phyloP scores from a whole-genome alignment of 2,113 vertebrate genomes.

The Mus musculus region DNA sequence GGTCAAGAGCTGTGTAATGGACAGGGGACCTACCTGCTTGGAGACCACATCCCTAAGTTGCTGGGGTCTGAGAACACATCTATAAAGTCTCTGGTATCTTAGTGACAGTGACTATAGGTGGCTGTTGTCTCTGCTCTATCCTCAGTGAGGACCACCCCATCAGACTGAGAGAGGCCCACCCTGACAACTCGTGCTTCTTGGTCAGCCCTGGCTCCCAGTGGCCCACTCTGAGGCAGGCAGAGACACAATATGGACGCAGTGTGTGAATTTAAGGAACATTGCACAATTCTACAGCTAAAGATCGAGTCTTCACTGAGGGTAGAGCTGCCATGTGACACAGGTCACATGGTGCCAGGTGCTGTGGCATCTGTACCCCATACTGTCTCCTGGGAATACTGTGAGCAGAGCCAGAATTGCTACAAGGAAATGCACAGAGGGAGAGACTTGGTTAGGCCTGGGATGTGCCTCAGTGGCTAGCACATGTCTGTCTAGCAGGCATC shows the following conservation, averaged over 20 bases:
- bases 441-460: too few relatives aligned
- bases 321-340: not conserved
- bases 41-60: not conserved
- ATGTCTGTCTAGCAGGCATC: too few relatives aligned
- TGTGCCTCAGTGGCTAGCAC: not conserved
- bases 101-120: not conserved
- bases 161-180: not conserved
- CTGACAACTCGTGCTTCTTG: too few relatives aligned
- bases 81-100: not conserved
- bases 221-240: not conserved
- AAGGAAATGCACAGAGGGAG: not conserved
- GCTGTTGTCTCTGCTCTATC: not conserved
- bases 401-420: not conserved
- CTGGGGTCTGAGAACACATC: not conserved
- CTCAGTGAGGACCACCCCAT: not conserved
- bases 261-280: not conserved
- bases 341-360: not conserved
- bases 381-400: not conserved
- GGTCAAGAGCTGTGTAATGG: not conserved
- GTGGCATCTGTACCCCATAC: not conserved
- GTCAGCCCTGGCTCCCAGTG: not conserved
- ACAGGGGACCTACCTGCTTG: not conserved
- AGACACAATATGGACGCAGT: not conserved
- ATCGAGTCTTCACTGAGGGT: too few relatives aligned
- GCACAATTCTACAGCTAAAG: too few relatives aligned